These are phyloP conservation scores for Drosophila sturtevanti DNA, from an alignment of 1,140 invertebrate genomes.

Conservation along the genomic window DNA sequence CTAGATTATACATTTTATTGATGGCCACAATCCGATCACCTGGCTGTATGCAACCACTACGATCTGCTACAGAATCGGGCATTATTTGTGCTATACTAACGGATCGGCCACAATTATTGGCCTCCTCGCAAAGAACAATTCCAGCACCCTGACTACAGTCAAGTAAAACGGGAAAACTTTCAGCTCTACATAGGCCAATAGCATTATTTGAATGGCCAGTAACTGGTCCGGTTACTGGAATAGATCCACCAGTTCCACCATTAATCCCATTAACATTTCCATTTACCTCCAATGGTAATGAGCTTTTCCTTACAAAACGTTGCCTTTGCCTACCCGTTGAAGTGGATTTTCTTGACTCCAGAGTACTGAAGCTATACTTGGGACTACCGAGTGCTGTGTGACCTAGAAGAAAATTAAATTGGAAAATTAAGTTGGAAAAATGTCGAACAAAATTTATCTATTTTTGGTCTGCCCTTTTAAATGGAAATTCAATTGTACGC, in stretches of 20 bases:
- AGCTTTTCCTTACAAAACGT: constrained; percentile 76
- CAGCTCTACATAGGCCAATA: constrained; percentile 73
- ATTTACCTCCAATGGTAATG: constrained; percentile 69
- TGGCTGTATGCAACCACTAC: constrained; percentile 90
- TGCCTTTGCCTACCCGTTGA: constrained; percentile 65
- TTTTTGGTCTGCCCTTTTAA: constrained; percentile 6
- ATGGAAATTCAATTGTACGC: not conserved
- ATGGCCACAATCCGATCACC: constrained; percentile 92
- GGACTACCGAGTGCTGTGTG: constrained; percentile 77
- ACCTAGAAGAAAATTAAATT: constrained; percentile 44
- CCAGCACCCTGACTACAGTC: constrained; percentile 81
- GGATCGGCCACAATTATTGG: constrained; percentile 48
- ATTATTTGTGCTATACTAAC: constrained; percentile 73
- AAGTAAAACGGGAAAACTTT: constrained; percentile 79
- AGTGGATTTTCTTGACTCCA: constrained; percentile 79
- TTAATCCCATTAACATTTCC: not conserved
- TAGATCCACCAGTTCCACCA: not conserved
- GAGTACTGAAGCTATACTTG: constrained; percentile 82
- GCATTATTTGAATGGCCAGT: constrained; percentile 44
- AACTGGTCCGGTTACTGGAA: too few relatives aligned
- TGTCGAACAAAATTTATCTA: not conserved
- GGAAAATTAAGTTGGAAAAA: constrained; percentile 9
- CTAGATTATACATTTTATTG: constrained; percentile 88
- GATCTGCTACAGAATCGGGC: constrained; percentile 81
- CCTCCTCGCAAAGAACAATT: constrained; percentile 56